phyloP scores from a whole-genome alignment of 2,888 invertebrate species.

The Phyto melanocephala region DNA sequence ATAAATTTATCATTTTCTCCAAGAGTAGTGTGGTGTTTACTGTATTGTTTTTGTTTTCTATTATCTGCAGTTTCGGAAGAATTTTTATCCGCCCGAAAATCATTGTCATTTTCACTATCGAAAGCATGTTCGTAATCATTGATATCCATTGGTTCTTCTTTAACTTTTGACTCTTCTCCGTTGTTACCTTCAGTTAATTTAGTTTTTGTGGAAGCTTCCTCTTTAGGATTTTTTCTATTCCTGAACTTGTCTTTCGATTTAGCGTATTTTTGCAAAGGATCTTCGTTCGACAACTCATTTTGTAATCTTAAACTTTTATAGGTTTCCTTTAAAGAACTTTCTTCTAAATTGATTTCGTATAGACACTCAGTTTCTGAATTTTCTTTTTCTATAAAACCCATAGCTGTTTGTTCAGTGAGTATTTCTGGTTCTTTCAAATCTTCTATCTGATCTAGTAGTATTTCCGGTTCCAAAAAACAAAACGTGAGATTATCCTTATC shows the following conservation, averaged over 20 bases:
- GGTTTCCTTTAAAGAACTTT: background rate
- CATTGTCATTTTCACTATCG: background rate
- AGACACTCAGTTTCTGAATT: too few species aligned
- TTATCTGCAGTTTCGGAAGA: background rate
- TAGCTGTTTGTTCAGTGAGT: background rate
- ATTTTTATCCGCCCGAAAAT: background rate
- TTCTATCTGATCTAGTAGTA: background rate
- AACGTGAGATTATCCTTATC: too few species aligned
- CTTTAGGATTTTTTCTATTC: background rate
- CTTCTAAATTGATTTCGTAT: constrained; percentile 6
- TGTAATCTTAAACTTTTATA: too few species aligned
- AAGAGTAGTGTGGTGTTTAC: constrained; percentile 4
- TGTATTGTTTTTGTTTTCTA: background rate
- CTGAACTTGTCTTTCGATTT: background rate
- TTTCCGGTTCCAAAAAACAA: constrained; percentile 20
- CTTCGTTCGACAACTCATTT: background rate
- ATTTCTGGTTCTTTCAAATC: constrained; percentile 3
- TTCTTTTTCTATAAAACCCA: too few species aligned
- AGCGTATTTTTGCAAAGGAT: constrained; percentile 24
- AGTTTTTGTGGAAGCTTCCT: background rate
- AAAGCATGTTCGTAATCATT: background rate
- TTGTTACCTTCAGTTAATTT: background rate
- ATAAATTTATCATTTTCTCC: constrained; percentile 50
- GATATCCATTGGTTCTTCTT: background rate
- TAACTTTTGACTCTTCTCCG: background rate